These are phyloP conservation scores for Penaeus japonicus DNA, from an alignment of 1,140 invertebrate species.

Conservation along the genomic window DNA sequence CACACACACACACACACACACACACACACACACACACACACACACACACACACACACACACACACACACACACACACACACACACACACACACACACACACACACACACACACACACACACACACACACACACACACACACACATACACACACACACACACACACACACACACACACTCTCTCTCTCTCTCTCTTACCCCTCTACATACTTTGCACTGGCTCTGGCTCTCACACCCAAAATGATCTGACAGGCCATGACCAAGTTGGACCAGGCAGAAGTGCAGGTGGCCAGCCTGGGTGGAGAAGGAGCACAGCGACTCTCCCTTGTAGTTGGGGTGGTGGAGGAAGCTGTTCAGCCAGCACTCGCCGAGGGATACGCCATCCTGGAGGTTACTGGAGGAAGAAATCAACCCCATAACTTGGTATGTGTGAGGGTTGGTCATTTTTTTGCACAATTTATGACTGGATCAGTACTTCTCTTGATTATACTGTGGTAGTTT, in stretches of 20 bases:
- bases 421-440: slow-evolving; percentile 64
- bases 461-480: background rate
- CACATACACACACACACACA: too few species aligned
- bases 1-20: too few species aligned
- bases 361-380: slow-evolving; percentile 76
- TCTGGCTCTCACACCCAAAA: too few species aligned
- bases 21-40: too few species aligned
- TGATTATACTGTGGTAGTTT: background rate
- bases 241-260: slow-evolving; percentile 71
- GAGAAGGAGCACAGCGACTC: slow-evolving; percentile 68
- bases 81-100: too few species aligned
- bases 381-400: slow-evolving; percentile 77
- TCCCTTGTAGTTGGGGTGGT: slow-evolving; percentile 71
- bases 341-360: slow-evolving; percentile 72
- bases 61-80: too few species aligned
- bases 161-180: too few species aligned
- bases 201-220: too few species aligned
- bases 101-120: too few species aligned
- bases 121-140: too few species aligned
- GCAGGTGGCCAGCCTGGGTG: slow-evolving; percentile 73
- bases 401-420: slow-evolving; percentile 70
- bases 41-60: too few species aligned
- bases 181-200: too few species aligned
- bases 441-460: background rate
- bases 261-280: slow-evolving; percentile 82